Evolutionary conservation across 1,140 invertebrate species (phyloP).

Genomic region (Armadillidium nasatum): DNA sequence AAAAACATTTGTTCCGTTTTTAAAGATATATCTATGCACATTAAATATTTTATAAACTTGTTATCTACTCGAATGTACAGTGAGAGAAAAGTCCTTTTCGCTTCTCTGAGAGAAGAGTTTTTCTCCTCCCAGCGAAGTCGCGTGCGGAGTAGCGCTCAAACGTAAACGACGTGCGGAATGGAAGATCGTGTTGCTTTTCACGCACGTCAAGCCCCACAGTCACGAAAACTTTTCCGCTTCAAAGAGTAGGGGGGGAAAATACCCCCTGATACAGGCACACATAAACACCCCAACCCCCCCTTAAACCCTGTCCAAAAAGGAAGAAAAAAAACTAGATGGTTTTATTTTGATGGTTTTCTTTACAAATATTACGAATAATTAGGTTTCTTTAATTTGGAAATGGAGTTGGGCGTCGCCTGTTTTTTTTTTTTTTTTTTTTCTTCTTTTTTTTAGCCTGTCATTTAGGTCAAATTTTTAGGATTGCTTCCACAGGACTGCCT

Average conservation of each 20-base stretch:
- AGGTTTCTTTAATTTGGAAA: constrained; percentile 11
- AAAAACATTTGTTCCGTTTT: too few species aligned
- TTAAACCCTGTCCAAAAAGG: too few species aligned
- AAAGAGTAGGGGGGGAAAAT: neutral
- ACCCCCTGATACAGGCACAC: too few species aligned
- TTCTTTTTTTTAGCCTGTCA: neutral
- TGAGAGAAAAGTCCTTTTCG: too few species aligned
- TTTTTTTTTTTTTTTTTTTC: neutral
- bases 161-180: neutral
- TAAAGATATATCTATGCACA: too few species aligned
- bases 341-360: constrained; percentile 4
- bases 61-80: too few species aligned
- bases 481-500: neutral
- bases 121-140: neutral
- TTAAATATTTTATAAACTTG: too few species aligned
- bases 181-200: neutral
- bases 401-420: neutral
- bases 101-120: too few species aligned
- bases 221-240: neutral
- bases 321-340: neutral
- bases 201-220: neutral
- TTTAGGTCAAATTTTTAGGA: constrained; percentile 6
- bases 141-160: neutral
- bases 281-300: too few species aligned
- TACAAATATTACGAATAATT: constrained; percentile 5